Conservation (phyloP, 2,113 vertebrate genomes). For the Etia nguti region DNA sequence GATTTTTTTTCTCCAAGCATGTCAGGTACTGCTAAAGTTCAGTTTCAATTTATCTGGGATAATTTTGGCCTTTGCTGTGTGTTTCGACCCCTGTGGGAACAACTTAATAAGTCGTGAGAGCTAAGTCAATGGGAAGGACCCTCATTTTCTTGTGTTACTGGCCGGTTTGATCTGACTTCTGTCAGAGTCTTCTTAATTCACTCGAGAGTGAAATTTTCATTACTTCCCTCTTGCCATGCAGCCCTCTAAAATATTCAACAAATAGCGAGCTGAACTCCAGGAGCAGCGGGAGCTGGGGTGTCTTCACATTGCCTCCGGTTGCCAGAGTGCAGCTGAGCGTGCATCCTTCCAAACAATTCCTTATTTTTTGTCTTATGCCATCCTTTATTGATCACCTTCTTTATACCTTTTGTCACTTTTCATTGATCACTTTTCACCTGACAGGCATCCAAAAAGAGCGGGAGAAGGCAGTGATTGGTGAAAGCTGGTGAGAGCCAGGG, state of each 20-base stretch:
- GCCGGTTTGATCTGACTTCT: not conserved
- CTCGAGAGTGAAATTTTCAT: not conserved
- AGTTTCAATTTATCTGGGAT: not conserved
- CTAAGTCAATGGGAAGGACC: not conserved
- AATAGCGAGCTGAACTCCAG: not conserved
- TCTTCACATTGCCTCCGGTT: not conserved
- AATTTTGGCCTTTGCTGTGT: not conserved
- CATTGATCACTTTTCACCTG: not conserved
- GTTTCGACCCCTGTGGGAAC: not conserved
- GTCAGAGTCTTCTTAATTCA: not conserved
- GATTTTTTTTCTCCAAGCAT: not conserved
- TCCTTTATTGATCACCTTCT: not conserved
- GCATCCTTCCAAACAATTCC: not conserved
- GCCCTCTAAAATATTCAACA: not conserved
- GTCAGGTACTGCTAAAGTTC: not conserved
- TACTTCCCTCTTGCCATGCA: not conserved
- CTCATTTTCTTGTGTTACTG: not conserved
- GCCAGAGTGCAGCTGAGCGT: not conserved
- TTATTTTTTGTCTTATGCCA: not conserved
- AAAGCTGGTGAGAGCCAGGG: not conserved
- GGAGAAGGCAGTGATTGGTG: not conserved
- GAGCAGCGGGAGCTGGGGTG: not conserved
- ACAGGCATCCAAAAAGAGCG: not conserved
- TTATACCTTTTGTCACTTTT: not conserved
- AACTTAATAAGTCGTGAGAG: not conserved